phyloP scores from a whole-genome alignment of 35 echinoderm and acorn worm species.

The Stichopus chloronotus region DNA sequence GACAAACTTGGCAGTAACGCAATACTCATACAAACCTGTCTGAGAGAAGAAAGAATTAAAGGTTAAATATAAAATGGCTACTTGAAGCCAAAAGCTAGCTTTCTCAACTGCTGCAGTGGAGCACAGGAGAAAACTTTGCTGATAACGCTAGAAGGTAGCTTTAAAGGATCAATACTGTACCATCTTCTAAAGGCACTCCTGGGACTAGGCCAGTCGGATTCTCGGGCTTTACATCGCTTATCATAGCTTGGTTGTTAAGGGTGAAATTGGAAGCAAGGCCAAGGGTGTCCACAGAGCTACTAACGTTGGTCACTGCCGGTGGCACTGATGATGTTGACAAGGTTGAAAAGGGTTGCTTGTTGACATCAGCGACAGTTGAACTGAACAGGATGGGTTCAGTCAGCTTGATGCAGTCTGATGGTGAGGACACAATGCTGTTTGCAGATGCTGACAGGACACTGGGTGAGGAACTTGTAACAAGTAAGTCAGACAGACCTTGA shows the following conservation, averaged over 20 bases:
- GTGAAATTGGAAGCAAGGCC: conserved; percentile 27
- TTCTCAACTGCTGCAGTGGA: background rate
- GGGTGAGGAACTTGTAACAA: conserved; percentile 32
- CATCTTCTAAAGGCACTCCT: conserved; percentile 56
- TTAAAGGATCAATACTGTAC: conserved; percentile 61
- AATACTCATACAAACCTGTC: conserved; percentile 47
- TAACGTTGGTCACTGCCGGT: background rate
- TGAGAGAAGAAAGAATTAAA: conserved; percentile 40
- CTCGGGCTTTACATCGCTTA: conserved; percentile 35
- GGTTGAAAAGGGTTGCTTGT: background rate
- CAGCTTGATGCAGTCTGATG: background rate
- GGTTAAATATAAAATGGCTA: conserved; percentile 7
- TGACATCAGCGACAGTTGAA: conserved; percentile 26
- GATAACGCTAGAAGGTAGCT: conserved; percentile 30
- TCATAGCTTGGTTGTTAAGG: conserved; percentile 36
- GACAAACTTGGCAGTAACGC: background rate
- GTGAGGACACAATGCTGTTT: background rate
- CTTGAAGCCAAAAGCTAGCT: conserved; percentile 2
- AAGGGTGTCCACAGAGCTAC: background rate
- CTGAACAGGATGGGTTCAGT: conserved; percentile 52
- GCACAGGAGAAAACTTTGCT: conserved; percentile 18
- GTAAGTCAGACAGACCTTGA: conserved; percentile 27
- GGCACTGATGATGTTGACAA: background rate
- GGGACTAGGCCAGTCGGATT: conserved; percentile 29
- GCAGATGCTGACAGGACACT: conserved; percentile 33